These are phyloP conservation scores for Drosophila truncata DNA, from an alignment of 1,140 invertebrate genomes.

Conservation along the genomic window DNA sequence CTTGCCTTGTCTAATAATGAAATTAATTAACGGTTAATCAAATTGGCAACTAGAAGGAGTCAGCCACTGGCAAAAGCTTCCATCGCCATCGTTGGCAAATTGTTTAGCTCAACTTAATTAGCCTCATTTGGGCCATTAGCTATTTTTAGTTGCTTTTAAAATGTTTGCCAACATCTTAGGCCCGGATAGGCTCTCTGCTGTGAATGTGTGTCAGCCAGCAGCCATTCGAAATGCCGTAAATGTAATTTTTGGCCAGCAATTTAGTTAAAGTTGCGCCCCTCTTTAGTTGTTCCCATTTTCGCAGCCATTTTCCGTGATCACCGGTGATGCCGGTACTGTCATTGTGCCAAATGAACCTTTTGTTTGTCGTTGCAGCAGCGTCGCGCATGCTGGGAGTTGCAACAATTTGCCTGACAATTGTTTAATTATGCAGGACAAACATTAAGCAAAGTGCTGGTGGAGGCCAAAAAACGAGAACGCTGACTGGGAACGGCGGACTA, in stretches of 20 bases:
- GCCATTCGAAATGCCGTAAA: not conserved
- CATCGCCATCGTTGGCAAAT: slow-evolving; percentile 62
- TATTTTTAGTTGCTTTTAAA: slow-evolving; percentile 74
- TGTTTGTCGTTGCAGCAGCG: slow-evolving; percentile 24
- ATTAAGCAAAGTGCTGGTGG: slow-evolving; percentile 55
- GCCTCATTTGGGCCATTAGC: slow-evolving; percentile 67
- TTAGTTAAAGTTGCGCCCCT: slow-evolving; percentile 13
- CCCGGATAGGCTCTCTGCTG: not conserved
- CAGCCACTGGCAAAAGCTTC: slow-evolving; percentile 21
- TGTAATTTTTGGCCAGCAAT: slow-evolving; percentile 27
- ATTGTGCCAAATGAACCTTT: slow-evolving; percentile 48
- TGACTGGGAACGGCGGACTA: not conserved
- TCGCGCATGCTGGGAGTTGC: slow-evolving; percentile 28
- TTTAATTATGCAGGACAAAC: slow-evolving; percentile 79
- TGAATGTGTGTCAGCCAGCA: slow-evolving; percentile 18
- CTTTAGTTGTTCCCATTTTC: slow-evolving; percentile 2
- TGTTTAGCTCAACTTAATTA: slow-evolving; percentile 78
- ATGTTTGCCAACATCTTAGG: slow-evolving; percentile 50
- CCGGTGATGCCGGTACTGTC: slow-evolving; percentile 19
- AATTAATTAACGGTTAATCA: slow-evolving; percentile 81
- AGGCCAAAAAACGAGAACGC: slow-evolving; percentile 1
- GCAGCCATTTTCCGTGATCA: slow-evolving; percentile 34
- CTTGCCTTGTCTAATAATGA: slow-evolving; percentile 72
- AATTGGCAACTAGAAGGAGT: slow-evolving; percentile 71
- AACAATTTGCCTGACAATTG: slow-evolving; percentile 69